Base-by-base conservation (phyloP, 2,888 invertebrate genomes). In the Macrostomum cliftonense region DNA sequence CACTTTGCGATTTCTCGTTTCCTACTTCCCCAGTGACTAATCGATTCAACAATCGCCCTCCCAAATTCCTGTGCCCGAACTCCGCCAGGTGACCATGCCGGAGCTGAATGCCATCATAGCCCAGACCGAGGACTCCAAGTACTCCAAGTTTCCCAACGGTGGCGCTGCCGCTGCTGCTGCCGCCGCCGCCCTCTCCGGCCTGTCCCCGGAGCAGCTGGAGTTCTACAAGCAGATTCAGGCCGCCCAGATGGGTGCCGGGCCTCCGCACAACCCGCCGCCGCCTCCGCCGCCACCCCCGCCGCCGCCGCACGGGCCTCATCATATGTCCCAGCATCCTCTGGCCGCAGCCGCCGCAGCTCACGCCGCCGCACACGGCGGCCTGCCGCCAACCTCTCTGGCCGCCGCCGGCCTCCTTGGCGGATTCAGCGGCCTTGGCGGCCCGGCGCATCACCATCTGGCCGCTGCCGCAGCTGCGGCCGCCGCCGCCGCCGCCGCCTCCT, bases 81-180 rank as follows among this genome's bases (percentile, higher is more conserved):
- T n/a, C n/a, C n/a, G n/a, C n/a, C 52, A 46, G 44, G 57, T 43
- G 59, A 76, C 55, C 12, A 87, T 91, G 87, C 81, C 87, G 56
- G 93, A 93, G 73, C 76, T 93, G 56, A 91, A 89, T 73, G 81
- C 88, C 61, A 88, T 93, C 61, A 88, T 91, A 65, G 88, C 88
- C 44, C 50, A 50, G 49, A 47, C 49, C 11, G 50, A 50, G 17
- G 50, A 50, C 16, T 21, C 45, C 4, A 50, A 50, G 20, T 50
- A 50, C 42, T 47, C 50, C 12, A 50, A 50, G 48, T 50, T 50
- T 37, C 36, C 51, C 9, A 36, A 47, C 14, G 44, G 45, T 13
- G 49, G 38, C 28, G 46, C 45, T 40, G 49, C 44, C 1, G 44
- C 43, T 9, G 44, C 43, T 36, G 43, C 45, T 37, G 44, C 48